Evolutionary conservation across 2,888 invertebrate species (phyloP).

Genomic region (Drosophila paucipuncta): DNA sequence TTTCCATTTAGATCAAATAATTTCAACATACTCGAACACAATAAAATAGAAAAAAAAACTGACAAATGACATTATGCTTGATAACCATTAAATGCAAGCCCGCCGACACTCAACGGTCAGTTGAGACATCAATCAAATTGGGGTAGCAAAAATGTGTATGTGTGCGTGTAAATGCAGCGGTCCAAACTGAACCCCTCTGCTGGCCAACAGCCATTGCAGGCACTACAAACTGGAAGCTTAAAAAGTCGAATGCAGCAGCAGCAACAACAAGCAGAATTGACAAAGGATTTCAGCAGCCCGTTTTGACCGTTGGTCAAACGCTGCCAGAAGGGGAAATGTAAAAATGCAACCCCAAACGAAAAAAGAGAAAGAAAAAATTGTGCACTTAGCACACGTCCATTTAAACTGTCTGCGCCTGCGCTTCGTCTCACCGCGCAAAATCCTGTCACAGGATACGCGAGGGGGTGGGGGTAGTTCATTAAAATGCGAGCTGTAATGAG

Average conservation of each 20-base stretch:
- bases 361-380: conserved; percentile 26
- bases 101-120: conserved; percentile 72
- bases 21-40: neutral
- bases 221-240: conserved; percentile 53
- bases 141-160: conserved; percentile 33
- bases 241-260: conserved; percentile 49
- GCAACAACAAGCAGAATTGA: conserved; percentile 16
- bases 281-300: conserved; percentile 32
- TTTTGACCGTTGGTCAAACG: conserved; percentile 63
- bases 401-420: conserved; percentile 79
- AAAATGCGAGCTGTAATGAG: conserved; percentile 73
- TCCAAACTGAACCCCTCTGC: conserved; percentile 2
- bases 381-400: conserved; percentile 55
- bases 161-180: conserved; percentile 11
- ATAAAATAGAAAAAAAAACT: conserved; percentile 13
- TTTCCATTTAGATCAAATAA: conserved; percentile 28
- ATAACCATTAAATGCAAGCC: conserved; percentile 68
- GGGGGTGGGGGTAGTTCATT: conserved; percentile 59
- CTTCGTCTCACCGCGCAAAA: conserved; percentile 51
- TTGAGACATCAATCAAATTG: conserved; percentile 75
- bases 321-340: conserved; percentile 1
- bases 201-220: conserved; percentile 9
- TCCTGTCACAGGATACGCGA: conserved; percentile 56
- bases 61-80: conserved; percentile 73
- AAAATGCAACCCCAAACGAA: conserved; percentile 49